Base-by-base conservation (phyloP, 2,113 vertebrate genomes). In the Microtus ochrogaster region DNA sequence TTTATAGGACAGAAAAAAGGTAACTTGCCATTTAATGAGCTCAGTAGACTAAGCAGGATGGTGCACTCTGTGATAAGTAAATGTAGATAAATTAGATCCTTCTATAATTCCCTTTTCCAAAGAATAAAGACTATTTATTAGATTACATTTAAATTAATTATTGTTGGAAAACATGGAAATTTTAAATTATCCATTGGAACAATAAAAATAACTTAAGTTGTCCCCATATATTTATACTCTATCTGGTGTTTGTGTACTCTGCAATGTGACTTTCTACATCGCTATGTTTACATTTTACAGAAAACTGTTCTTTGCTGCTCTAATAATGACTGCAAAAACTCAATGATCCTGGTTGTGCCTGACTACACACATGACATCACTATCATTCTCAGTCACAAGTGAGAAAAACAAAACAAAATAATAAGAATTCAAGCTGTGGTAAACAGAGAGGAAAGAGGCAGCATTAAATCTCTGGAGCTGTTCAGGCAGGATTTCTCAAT, bases 51-150 rank as follows among this genome's bases (percentile, higher is more conserved):
- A 78, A 91, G 63, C 39, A 89, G 41, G 16, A 76, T 28, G 7
- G 24, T 24, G 12, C 3, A 93, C 19, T 89, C 93, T 17, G 36
- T 44, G 74, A 93, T 58, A 95, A 95, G 92, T 95, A 78, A 94
- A 83, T 93, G n/a, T 66, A 95, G 41, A 76, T 73, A 96, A 89
- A 87, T 47, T 89, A 14, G 30, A 28, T 17, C 58, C 19, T 13
- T 92, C 33, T 96, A 82, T 88, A 90, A n/a, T 86, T 22, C 44
- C 94, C 12, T 70, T 89, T 92, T 73, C 89, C 65, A 88, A 82
- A 74, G 22, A 39, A n/a, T 81, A 41, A 87, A 87, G 49, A 87
- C 83, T 85, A 86, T 73, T 65, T 88, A 74, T 49, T 44, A 22
- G 16, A 68, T 92, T 73, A 39, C 7, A 91, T 44, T 94, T 85